Percentiles rank a stretch among this genome's conserved stretches.
Conservation (phyloP, 2,888 invertebrate genomes). For the Tricholauxania praeusta region DNA sequence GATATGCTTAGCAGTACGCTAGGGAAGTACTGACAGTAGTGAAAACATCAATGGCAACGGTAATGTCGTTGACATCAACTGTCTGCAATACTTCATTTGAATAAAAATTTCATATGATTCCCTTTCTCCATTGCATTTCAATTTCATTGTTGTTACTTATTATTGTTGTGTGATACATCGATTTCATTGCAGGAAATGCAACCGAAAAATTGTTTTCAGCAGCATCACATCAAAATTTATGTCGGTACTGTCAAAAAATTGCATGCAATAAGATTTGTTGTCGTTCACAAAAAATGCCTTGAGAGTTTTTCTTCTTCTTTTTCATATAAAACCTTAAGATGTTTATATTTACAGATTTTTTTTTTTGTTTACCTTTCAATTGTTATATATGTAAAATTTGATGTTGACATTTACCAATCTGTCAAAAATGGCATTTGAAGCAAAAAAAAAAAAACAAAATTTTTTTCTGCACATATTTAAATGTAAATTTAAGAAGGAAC, state of each 20-base stretch:
- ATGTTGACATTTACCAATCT: slow-evolving; percentile 35
- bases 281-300: slow-evolving; percentile 4
- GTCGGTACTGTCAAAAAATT: slow-evolving; percentile 23
- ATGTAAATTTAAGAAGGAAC: too few relatives aligned
- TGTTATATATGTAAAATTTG: slow-evolving; percentile 23
- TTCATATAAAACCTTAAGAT: not conserved
- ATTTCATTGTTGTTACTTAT: slow-evolving; percentile 9
- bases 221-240: slow-evolving; percentile 11
- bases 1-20: slow-evolving; percentile 16
- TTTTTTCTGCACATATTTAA: too few relatives aligned
- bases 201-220: slow-evolving; percentile 16
- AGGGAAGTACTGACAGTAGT: not conserved
- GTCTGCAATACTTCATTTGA: slow-evolving; percentile 35
- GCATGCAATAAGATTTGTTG: slow-evolving; percentile 18
- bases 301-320: not conserved
- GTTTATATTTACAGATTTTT: not conserved
- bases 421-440: slow-evolving; percentile 7
- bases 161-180: slow-evolving; percentile 7
- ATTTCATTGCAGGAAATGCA: slow-evolving; percentile 25
- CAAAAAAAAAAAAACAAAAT: too few relatives aligned
- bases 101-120: slow-evolving; percentile 29
- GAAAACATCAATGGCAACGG: slow-evolving; percentile 4
- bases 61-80: slow-evolving; percentile 19
- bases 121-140: not conserved
- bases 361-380: slow-evolving; percentile 26